Evolutionary conservation across 2,797 vertebrate genomes (phyloP), one percentile per base, ranked within the genome.

Genomic region (Neoniphon sammara): DNA sequence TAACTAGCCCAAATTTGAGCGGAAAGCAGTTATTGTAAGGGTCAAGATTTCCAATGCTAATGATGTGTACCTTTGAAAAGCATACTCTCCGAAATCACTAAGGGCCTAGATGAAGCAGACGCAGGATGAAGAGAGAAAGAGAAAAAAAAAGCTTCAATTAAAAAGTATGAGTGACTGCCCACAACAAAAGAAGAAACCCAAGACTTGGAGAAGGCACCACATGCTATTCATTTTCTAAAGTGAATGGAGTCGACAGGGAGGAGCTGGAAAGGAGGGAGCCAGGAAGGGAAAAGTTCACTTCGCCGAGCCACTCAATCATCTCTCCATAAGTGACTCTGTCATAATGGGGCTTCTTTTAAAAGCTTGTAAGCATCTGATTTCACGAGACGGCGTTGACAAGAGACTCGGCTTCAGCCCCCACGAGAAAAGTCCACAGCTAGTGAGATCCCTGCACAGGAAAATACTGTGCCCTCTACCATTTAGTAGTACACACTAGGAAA

Each of bases 181-280:
- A 90, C 90, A 92, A 93, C 89, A 93, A 93, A 92, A 90, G 89
- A 81, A 2, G 87, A 91, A 92, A 93, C 87, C 77, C 63, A 91
- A 89, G 83, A 87, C 80, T 71, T 49, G 68, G 78, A 71, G 85
- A 91, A 82, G 85, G 82, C 87, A 85, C 73, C 91, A 88, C 88
- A 92, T 91, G 91, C 80, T 88, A 90, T 90, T 92, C 70, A 91
- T 92, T 92, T 90, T 81, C 76, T 81, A 68, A 87, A 88, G 86
- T 88, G 86, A 89, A 85, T 73, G 65, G 80, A 91, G 83, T 86
- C 77, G 84, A 81, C 87, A 64, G 86, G 73, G 83, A 90, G 87
- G 86, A 88, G 83, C 71, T 75, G 68, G 31, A 75, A 72, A 84
- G 70, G 78, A 70, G 66, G 73, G 62, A 85, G 82, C 62, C 53